Conservation (phyloP, 2,113 vertebrate species). For the Cacatua alba region DNA sequence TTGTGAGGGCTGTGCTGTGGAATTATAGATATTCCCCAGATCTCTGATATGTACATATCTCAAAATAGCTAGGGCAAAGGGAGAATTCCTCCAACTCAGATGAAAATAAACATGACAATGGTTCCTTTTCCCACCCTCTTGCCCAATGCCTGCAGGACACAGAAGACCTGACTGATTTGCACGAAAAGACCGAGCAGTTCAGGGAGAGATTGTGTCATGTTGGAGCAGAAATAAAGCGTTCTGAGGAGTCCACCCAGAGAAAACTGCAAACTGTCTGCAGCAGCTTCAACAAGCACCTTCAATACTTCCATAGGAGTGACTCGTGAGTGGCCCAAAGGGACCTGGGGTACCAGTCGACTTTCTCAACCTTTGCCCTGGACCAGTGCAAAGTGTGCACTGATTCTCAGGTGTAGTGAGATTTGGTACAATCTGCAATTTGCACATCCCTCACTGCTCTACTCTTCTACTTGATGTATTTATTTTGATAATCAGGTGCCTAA, state of each 20-base stretch:
- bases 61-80: neutral
- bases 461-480: neutral
- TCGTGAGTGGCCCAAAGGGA: conserved; percentile 61
- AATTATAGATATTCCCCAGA: neutral
- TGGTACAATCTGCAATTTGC: neutral
- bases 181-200: conserved; percentile 75
- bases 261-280: conserved; percentile 59
- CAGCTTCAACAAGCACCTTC: conserved; percentile 70
- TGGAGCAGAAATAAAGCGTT: conserved; percentile 63
- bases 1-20: neutral
- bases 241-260: conserved; percentile 67
- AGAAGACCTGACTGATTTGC: conserved; percentile 74
- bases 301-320: conserved; percentile 50
- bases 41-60: neutral
- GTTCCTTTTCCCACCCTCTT: neutral
- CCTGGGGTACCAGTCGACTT: neutral
- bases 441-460: neutral
- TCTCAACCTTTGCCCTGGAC: neutral
- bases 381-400: neutral
- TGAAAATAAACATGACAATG: neutral
- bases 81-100: neutral
- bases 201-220: conserved; percentile 59
- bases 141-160: conserved; percentile 71
- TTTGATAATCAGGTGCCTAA: neutral
- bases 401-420: neutral